Base-by-base conservation (phyloP, 2,888 invertebrate genomes). In the Caenorhabditis sp. region DNA sequence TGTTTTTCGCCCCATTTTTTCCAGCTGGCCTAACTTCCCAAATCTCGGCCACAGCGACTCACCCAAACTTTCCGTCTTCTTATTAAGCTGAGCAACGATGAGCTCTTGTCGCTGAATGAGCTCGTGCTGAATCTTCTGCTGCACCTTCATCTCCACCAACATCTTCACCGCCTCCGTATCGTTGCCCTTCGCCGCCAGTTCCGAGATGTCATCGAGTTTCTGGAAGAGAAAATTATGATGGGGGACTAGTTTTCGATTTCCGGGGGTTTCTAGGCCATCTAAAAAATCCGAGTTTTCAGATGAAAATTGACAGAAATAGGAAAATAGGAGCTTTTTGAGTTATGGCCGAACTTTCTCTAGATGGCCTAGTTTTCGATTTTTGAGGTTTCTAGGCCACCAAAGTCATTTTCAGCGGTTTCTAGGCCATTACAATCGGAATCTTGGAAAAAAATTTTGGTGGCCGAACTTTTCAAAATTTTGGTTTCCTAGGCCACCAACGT, bases 51-150 rank as follows among this genome's bases (percentile, higher is more conserved):
- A n/a, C n/a, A n/a, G n/a, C n/a, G n/a, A 19, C n/a, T 12, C 6
- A 77, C 77, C 77, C 16, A 72, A 19, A 44, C n/a, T 47, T 26
- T 77, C 85, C 77, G 83, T 82, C 81, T 89, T 86, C 68, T 87
- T 85, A 44, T 88, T 86, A 49, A 88, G 68, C 59, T 86, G 82
- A 5, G 87, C 89, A 31, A 89, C 87, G 22, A 89, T 86, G 22
- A 86, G 72, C 72, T 87, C 88, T 74, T 89, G 89, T 31, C 87
- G 81, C 54, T 85, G 84, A n/a, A 89, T 88, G 26, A 89, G 63
- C 54, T 88, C 73, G 22, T 82, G 85, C 68, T 89, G 89, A 61
- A 85, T 84, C 47, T 87, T 80, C 58, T 88, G 87, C 47, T 89
- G 89, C 31, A 86, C 85, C 28, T 86, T 85, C 84, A 89, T 88